phyloP scores from a whole-genome alignment of 2,888 invertebrate species.

The Drosophila bunnanda region DNA sequence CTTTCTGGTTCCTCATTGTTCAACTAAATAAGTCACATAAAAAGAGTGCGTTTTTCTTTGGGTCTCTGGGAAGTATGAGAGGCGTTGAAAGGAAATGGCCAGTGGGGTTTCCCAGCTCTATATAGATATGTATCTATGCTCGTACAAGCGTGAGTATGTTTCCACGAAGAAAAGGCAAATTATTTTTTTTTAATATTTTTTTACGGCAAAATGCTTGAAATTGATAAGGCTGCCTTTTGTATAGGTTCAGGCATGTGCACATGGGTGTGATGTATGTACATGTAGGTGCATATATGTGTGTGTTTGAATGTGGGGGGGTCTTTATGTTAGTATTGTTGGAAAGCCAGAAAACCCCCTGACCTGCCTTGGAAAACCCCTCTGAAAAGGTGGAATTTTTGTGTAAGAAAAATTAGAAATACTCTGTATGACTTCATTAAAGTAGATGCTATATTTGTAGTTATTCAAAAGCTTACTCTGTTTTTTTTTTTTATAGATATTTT shows the following conservation, averaged over 20 bases:
- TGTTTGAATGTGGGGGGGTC: constrained; percentile 8
- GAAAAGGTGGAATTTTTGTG: not conserved
- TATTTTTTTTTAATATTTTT: constrained; percentile 60
- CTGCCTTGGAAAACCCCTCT: not conserved
- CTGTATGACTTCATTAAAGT: not conserved
- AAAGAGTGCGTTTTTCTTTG: constrained; percentile 39
- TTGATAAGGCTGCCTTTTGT: constrained; percentile 68
- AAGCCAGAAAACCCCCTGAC: constrained; percentile 10
- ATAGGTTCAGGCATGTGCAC: constrained; percentile 5
- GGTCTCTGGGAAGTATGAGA: not conserved
- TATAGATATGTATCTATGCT: constrained; percentile 12
- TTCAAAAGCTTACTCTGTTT: no score
- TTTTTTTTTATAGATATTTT: not conserved
- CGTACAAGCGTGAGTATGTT: constrained; percentile 15
- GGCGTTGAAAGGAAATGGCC: constrained; percentile 38
- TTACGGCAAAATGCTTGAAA: constrained; percentile 72
- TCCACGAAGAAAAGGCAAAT: constrained; percentile 50
- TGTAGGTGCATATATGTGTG: not conserved
- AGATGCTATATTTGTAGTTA: no score
- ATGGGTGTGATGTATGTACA: not conserved
- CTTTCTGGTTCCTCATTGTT: constrained; percentile 18
- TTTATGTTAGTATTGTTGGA: constrained; percentile 35
- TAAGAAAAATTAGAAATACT: not conserved
- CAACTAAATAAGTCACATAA: constrained; percentile 74
- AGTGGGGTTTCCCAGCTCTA: constrained; percentile 18